A percentile compares a stretch with the other conserved stretches of the same genome.
Conservation (phyloP, 2,888 invertebrate species). For the Sesamia inferens region DNA sequence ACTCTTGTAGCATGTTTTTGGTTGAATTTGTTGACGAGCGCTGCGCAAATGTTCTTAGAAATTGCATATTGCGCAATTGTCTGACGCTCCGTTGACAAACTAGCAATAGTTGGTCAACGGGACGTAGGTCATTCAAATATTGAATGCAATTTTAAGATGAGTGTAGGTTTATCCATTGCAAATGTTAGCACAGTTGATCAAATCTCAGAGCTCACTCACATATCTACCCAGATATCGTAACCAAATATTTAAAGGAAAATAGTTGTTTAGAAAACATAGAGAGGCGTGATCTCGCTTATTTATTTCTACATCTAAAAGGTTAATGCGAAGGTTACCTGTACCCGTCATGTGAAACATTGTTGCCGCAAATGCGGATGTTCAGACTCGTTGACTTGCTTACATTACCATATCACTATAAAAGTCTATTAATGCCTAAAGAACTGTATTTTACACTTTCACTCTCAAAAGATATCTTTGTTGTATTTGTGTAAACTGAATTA, state of each 20-base stretch:
- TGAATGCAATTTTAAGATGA: conserved; percentile 9
- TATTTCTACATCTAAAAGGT: conserved; percentile 42
- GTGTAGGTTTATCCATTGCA: conserved; percentile 7
- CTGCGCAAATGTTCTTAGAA: conserved; percentile 18
- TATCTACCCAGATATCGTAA: conserved; percentile 26
- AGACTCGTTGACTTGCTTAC: neutral
- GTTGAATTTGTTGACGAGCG: conserved; percentile 13
- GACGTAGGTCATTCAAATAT: conserved; percentile 30
- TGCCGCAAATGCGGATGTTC: conserved; percentile 47
- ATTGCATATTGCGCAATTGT: conserved; percentile 16
- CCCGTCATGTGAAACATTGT: conserved; percentile 28
- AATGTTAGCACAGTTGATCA: conserved; percentile 34
- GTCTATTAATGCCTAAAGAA: conserved; percentile 25
- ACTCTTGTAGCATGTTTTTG: conserved; percentile 21
- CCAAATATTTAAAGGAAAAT: conserved; percentile 15
- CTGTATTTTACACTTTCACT: conserved; percentile 49
- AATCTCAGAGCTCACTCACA: conserved; percentile 5
- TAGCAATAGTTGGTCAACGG: too few species aligned
- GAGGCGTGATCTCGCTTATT: conserved; percentile 18
- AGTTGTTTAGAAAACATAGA: conserved; percentile 40
- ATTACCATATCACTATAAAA: conserved; percentile 46
- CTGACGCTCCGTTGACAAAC: conserved; percentile 12
- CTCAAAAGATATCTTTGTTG: neutral
- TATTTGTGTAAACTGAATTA: conserved; percentile 1
- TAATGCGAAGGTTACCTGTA: conserved; percentile 43